Evolutionary conservation across 2,888 invertebrate species (phyloP).

Genomic region (Panorpa germanica): DNA sequence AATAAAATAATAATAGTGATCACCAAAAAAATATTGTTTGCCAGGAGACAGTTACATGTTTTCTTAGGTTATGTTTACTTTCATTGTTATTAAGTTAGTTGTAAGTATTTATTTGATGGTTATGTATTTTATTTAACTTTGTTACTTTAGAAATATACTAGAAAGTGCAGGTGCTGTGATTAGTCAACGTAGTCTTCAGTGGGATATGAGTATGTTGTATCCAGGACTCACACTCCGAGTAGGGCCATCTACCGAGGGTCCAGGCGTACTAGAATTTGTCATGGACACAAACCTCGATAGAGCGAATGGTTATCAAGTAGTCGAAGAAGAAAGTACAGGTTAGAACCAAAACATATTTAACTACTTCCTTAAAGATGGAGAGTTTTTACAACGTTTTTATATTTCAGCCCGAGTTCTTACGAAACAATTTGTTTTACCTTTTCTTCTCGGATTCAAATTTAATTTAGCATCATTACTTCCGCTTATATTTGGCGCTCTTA

Average conservation of each 20-base stretch:
- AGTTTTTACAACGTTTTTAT: conserved; percentile 1
- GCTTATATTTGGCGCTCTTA: conserved; percentile 45
- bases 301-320: conserved; percentile 29
- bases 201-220: conserved; percentile 53
- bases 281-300: conserved; percentile 38
- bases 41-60: conserved; percentile 3
- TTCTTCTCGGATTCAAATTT: conserved; percentile 63
- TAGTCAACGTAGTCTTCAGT: conserved; percentile 49
- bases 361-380: too few species aligned
- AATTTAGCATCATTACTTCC: conserved; percentile 57
- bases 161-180: conserved; percentile 49
- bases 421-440: conserved; percentile 53
- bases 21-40: neutral
- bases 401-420: conserved; percentile 51
- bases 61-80: conserved; percentile 1
- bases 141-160: conserved; percentile 32
- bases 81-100: neutral
- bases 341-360: conserved; percentile 11
- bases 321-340: conserved; percentile 45
- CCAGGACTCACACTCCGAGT: conserved; percentile 59
- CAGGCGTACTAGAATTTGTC: conserved; percentile 55
- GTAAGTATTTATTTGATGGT: conserved; percentile 4
- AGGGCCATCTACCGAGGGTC: conserved; percentile 47
- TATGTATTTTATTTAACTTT: conserved; percentile 6
- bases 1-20: neutral